A percentile compares a stretch with the other conserved stretches of the same genome.
These are phyloP conservation scores for Parazoanthus darwini DNA, from an alignment of 92 coral and sea anemone genomes.

Conservation along the genomic window DNA sequence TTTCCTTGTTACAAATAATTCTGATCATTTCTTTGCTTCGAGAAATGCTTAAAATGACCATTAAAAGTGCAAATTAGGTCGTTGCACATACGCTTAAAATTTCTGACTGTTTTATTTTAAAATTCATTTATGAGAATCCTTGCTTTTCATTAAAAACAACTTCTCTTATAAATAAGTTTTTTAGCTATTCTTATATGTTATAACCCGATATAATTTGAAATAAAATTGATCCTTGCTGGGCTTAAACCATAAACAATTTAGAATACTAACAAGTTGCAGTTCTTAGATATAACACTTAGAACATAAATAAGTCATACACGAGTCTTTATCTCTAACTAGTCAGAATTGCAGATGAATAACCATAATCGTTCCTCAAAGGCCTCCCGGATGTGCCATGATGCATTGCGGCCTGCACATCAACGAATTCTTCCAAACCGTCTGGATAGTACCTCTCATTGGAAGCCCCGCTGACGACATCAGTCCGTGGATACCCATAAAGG, in stretches of 20 bases:
- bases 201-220: neutral
- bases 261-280: neutral
- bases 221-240: neutral
- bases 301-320: neutral
- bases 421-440: slow-evolving; percentile 89
- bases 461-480: slow-evolving; percentile 69
- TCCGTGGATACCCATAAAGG: slow-evolving; percentile 71
- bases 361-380: slow-evolving; percentile 73
- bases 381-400: slow-evolving; percentile 83
- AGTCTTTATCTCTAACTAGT: slow-evolving; percentile 56
- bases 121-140: neutral
- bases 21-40: neutral
- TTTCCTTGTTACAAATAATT: neutral
- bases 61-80: neutral
- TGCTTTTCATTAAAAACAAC: too few species aligned
- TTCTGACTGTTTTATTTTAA: neutral
- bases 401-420: slow-evolving; percentile 92
- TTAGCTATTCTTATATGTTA: neutral
- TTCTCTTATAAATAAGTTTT: neutral
- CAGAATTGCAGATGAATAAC: slow-evolving; percentile 76
- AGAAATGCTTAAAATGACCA: neutral
- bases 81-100: neutral
- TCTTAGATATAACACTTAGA: neutral
- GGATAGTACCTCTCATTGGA: slow-evolving; percentile 81
- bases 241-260: neutral